These are phyloP conservation scores for Rynchops niger DNA, from an alignment of 2,113 vertebrate species.

Conservation along the genomic window DNA sequence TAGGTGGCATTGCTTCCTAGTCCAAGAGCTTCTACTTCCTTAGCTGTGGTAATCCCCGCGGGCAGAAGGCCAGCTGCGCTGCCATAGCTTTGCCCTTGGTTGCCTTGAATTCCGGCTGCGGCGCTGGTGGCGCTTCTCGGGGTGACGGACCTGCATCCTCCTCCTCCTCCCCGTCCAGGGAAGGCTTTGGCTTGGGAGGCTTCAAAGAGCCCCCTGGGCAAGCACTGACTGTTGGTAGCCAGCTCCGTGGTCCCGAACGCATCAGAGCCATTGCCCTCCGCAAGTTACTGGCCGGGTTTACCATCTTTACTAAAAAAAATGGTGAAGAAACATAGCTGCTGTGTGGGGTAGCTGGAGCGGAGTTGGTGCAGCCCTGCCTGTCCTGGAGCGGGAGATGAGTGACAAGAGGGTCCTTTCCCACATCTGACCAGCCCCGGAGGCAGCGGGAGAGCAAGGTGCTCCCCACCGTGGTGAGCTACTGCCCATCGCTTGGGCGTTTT, in stretches of 20 bases:
- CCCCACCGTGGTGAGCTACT: not conserved
- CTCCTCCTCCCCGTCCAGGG: not conserved
- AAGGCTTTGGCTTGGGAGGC: not conserved
- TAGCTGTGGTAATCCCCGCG: not conserved
- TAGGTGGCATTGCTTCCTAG: conserved; percentile 61
- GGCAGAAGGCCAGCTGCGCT: not conserved
- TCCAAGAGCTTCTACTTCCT: not conserved
- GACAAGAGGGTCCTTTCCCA: not conserved
- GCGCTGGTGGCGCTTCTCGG: not conserved
- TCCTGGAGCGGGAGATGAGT: not conserved
- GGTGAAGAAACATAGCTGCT: not conserved
- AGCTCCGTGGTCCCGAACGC: not conserved
- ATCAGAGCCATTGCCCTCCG: not conserved
- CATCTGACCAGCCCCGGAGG: not conserved
- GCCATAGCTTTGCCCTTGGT: not conserved
- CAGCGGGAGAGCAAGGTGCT: not conserved
- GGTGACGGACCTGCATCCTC: not conserved
- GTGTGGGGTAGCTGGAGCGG: not conserved
- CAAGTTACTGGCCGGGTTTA: not conserved
- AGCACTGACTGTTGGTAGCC: not conserved
- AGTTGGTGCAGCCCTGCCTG: not conserved
- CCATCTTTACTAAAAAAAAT: not conserved
- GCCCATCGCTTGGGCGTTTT: not conserved
- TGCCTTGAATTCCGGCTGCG: not conserved
- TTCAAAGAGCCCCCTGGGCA: not conserved